Evolutionary conservation across 2,888 invertebrate species (phyloP).

Genomic region (Temnothorax ravouxi): DNA sequence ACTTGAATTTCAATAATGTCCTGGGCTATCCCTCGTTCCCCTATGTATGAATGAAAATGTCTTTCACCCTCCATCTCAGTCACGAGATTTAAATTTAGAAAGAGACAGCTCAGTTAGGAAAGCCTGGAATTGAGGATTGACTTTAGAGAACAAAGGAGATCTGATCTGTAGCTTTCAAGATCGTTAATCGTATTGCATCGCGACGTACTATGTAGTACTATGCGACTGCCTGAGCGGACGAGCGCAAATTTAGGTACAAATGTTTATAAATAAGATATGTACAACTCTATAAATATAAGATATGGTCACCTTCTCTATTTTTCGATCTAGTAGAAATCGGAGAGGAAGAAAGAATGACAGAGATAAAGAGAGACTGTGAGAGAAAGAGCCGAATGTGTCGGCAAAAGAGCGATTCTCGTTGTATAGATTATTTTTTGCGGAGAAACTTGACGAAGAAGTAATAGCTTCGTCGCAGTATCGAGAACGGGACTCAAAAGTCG

Average conservation of each 20-base stretch:
- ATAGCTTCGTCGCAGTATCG: not conserved
- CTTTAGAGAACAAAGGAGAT: not conserved
- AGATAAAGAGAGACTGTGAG: not conserved
- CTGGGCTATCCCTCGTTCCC: too few species aligned
- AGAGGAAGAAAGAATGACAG: slow-evolving; percentile 4
- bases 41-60: not conserved
- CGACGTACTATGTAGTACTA: not conserved
- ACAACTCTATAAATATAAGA: slow-evolving; percentile 2
- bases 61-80: not conserved
- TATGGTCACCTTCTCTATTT: slow-evolving; percentile 27
- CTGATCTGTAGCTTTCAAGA: not conserved
- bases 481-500: not conserved
- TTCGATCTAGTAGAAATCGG: slow-evolving; percentile 15
- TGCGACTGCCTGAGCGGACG: slow-evolving; percentile 14
- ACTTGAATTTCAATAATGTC: too few species aligned
- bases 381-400: not conserved
- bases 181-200: not conserved
- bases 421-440: slow-evolving; percentile 35
- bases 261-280: slow-evolving; percentile 34
- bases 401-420: slow-evolving; percentile 2
- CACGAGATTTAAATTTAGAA: not conserved
- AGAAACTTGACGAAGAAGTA: not conserved
- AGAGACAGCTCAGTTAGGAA: not conserved
- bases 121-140: not conserved
- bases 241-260: slow-evolving; percentile 42